Conservation (phyloP, 2,797 vertebrate species). For the Erethizon dorsatum region DNA sequence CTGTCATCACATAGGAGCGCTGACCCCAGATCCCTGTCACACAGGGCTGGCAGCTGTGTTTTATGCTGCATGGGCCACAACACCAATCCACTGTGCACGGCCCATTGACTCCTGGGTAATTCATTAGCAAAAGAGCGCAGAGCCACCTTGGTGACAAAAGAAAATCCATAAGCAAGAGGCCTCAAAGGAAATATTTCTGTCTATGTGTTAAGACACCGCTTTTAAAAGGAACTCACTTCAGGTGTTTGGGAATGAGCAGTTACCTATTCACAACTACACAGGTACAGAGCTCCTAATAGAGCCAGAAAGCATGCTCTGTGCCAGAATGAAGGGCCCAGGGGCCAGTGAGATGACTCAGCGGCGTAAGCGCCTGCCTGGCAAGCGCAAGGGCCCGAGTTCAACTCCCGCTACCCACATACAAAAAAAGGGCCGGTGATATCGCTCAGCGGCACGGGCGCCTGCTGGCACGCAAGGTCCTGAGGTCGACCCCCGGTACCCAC, state of each 20-base stretch:
- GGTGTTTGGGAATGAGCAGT: conserved; percentile 56
- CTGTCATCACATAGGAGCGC: conserved; percentile 33
- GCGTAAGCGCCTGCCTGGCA: too few relatives aligned
- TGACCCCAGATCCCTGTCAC: conserved; percentile 33
- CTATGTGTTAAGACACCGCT: background rate
- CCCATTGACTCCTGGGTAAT: conserved; percentile 61
- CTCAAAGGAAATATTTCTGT: conserved; percentile 72
- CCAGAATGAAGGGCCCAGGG: background rate
- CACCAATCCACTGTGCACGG: background rate
- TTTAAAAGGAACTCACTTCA: conserved; percentile 76
- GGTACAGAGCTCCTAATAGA: background rate
- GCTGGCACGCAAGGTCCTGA: too few relatives aligned
- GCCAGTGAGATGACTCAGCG: too few relatives aligned
- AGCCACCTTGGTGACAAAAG: conserved; percentile 62
- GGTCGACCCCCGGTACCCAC: too few relatives aligned
- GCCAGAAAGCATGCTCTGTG: background rate
- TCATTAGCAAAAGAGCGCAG: conserved; percentile 73
- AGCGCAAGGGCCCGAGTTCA: too few relatives aligned
- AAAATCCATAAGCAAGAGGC: conserved; percentile 77
- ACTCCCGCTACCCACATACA: too few relatives aligned
- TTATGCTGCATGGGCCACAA: conserved; percentile 28
- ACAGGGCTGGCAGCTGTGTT: conserved; percentile 18
- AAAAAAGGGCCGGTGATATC: too few relatives aligned
- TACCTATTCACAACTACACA: conserved; percentile 74
- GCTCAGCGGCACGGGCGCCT: too few relatives aligned